Base-by-base conservation (phyloP, 2,113 vertebrate genomes). In the Colaptes auratus region DNA sequence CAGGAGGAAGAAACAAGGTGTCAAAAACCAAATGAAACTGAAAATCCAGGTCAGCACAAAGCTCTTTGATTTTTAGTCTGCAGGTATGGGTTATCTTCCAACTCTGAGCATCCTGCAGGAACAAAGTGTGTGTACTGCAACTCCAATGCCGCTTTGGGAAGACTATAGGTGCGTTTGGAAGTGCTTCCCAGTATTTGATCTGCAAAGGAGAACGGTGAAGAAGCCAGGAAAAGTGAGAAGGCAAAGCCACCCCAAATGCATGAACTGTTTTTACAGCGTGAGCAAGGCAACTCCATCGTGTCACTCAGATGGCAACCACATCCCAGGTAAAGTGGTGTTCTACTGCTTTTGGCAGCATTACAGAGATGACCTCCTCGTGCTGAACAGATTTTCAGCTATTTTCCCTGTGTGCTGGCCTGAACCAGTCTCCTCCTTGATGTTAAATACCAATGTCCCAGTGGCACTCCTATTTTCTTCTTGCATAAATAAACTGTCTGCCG, bases 351-450 rank as follows among this genome's bases (percentile, higher is more conserved):
- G 69, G 67, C 71, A 90, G 71, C 42, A 3, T 72, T 82, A 78
- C 53, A 70, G 35, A 75, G 39, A 73, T 48, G 88, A 88, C 58
- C 33, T 82, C 56, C 75, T 66, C 5, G 0, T 20, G 67, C 85
- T 44, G 12, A 94, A 70, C 44, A 86, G 56, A 70, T 86, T 94
- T 92, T 61, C 70, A 91, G 64, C 63, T 82, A 7, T 94, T 88
- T 92, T 91, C 73, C 53, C 74, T 31, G 15, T 63, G 33, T 64
- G 31, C 60, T 80, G 67, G 39, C 63, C 71, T 90, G 87, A 75
- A 75, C 39, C 36, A 79, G 77, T 36, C 53, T 87, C 74, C 88
- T 42, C n/a, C 79, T 72, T 65, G 70, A 86, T 33, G 66, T 48
- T 87, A 69, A 91, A 81, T 19, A 35, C 75, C 94, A 94, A 77